Conservation (phyloP, 1,140 invertebrate species). For the Heliothis virescens region DNA sequence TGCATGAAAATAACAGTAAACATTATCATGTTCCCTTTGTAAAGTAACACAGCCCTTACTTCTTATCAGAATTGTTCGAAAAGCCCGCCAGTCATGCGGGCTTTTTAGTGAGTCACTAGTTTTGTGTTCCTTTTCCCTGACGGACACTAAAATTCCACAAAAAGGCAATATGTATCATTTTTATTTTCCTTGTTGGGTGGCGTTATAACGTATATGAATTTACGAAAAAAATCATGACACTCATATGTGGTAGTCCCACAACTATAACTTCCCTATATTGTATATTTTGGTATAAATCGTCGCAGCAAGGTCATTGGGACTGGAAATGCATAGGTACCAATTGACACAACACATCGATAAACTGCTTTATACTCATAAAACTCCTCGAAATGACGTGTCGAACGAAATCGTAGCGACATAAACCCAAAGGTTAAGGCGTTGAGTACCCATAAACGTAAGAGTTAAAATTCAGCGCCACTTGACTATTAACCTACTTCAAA, state of each 20-base stretch:
- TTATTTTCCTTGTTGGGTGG: neutral
- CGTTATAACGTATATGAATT: too few species aligned
- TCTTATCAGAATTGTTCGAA: conserved; percentile 3
- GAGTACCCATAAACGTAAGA: conserved; percentile 15
- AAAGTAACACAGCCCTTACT: neutral
- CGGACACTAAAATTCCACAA: neutral
- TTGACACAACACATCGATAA: conserved; percentile 21
- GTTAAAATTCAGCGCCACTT: conserved; percentile 28
- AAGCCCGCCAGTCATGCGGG: conserved; percentile 11
- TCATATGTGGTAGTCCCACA: too few species aligned
- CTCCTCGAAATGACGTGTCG: conserved; percentile 21
- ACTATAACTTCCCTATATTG: too few species aligned
- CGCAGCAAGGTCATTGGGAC: neutral
- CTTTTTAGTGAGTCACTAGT: conserved; percentile 31
- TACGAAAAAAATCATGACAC: too few species aligned
- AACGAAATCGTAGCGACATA: conserved; percentile 25
- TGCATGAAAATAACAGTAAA: too few species aligned
- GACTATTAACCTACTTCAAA: conserved; percentile 28
- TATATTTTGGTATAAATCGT: neutral
- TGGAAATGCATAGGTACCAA: conserved; percentile 20
- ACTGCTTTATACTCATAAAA: conserved; percentile 24
- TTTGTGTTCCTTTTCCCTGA: conserved; percentile 6
- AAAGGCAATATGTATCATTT: neutral
- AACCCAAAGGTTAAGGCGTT: conserved; percentile 16
- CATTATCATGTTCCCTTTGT: too few species aligned